Evolutionary conservation across 2,797 vertebrate species (phyloP), one percentile per base, ranked within the genome.

Genomic region (Acanthornis magna): DNA sequence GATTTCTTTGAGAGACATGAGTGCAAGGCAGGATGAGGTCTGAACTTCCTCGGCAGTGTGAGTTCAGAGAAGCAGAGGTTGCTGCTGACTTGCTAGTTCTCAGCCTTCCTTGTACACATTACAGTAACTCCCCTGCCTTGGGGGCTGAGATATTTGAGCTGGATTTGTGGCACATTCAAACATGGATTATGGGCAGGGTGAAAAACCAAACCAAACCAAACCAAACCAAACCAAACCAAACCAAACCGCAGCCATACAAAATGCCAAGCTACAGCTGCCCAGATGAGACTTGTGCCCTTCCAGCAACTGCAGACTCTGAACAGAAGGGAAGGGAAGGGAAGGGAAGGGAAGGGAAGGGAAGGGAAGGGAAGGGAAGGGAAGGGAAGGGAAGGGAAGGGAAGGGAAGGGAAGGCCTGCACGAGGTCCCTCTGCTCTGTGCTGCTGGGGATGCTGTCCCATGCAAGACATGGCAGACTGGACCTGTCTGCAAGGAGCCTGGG

Each of bases 401-500:
- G 51, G 80, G 11, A 63, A 60, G 45, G 19, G 42, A 51, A 89
- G 34, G 38, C 40, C 0, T 2, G 15, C 0, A 2, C 0, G 1
- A 77, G 30, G 40, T 70, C 17, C 13, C 27, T 72, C 58, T 65
- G 50, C 57, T 47, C 62, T 53, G 71, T 60, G 55, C 51, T 2
- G 0, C 11, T 4, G 13, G 54, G 36, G 26, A 11, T 74, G 50
- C 73, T 75, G 29, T 36, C 27, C 32, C 43, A 70, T 77, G 43
- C 0, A 3, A 65, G 68, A 54, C 0, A 3, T 11, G 38, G 16
- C 55, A 79, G 48, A 40, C 16, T 50, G 60, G 55, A 21, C 38
- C 34, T 5, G 7, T 57, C 47, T 76, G 38, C 1, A 2, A 65
- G 42, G 62, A 75, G 7, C 29, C 26, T 0, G 0, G 23, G 16